Conservation (phyloP, 2,797 vertebrate genomes). For the Cirrhinus molitorella region DNA sequence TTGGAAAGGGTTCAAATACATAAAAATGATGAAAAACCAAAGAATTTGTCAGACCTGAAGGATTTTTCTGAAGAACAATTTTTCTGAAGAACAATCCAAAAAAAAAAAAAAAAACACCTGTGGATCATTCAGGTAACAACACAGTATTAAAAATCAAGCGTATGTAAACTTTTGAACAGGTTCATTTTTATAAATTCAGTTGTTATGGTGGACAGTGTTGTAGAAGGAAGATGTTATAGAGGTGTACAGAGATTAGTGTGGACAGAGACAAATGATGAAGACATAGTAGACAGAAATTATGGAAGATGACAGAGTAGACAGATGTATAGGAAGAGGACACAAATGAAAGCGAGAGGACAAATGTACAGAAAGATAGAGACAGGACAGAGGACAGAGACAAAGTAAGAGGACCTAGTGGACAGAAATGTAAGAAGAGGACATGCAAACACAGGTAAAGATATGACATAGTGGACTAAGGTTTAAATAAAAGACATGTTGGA, state of each 20-base stretch:
- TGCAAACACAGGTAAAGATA: not conserved
- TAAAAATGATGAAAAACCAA: no score
- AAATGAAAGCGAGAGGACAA: not conserved
- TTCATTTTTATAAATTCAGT: no score
- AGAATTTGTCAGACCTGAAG: no score
- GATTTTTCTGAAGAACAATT: no score
- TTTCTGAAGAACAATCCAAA: no score
- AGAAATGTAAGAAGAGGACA: not conserved
- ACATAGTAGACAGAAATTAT: not conserved
- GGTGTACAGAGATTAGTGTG: not conserved
- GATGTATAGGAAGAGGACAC: not conserved
- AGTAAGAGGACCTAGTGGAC: not conserved
- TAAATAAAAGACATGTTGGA: conserved; percentile 49
- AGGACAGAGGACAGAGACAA: not conserved
- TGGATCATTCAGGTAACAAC: no score
- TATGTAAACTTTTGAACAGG: no score
- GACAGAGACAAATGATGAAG: not conserved
- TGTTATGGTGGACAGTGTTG: no score
- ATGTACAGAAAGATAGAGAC: not conserved
- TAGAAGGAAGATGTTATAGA: no score
- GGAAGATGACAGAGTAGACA: not conserved
- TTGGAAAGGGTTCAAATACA: no score
- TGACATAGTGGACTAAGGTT: not conserved
- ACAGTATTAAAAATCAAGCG: no score
- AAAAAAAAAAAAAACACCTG: no score